Percentiles rank a stretch among this genome's conserved stretches.
Evolutionary conservation across 2,113 vertebrate genomes (phyloP).

Genomic region (Sarotherodon lohbergeri): DNA sequence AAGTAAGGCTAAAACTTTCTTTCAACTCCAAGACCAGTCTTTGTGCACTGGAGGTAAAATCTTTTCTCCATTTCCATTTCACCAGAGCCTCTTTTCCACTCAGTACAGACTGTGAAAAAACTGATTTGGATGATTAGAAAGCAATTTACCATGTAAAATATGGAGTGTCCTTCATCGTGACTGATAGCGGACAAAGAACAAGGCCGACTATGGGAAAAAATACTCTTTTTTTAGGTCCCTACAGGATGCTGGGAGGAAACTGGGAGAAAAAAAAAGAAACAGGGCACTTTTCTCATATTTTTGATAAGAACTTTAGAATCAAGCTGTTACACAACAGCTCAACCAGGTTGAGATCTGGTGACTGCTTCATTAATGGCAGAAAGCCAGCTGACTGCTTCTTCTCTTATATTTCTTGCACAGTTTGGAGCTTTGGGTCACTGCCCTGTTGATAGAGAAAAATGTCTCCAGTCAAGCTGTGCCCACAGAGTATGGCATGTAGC

Average conservation of each 20-base stretch:
- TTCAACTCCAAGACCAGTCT: neutral
- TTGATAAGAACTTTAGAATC: neutral
- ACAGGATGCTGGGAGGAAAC: neutral
- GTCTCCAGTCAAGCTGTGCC: neutral
- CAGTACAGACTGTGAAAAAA: neutral
- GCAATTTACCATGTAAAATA: constrained; percentile 31
- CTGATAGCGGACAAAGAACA: neutral
- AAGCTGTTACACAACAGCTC: neutral
- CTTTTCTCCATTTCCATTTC: constrained; percentile 3
- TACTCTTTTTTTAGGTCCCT: neutral
- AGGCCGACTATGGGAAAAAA: neutral
- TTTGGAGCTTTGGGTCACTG: neutral
- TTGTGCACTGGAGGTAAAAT: neutral
- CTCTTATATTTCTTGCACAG: neutral
- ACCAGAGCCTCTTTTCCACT: neutral
- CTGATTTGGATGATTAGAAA: constrained; percentile 37
- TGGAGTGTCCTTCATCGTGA: constrained; percentile 38
- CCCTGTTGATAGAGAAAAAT: neutral
- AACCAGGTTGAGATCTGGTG: neutral
- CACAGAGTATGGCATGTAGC: neutral
- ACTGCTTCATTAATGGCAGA: neutral
- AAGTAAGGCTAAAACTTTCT: neutral
- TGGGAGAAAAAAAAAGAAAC: neutral
- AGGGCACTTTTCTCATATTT: neutral
- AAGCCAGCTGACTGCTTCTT: neutral